Base-by-base conservation (phyloP, 1,140 invertebrate genomes). In the Adelges cooleyi region DNA sequence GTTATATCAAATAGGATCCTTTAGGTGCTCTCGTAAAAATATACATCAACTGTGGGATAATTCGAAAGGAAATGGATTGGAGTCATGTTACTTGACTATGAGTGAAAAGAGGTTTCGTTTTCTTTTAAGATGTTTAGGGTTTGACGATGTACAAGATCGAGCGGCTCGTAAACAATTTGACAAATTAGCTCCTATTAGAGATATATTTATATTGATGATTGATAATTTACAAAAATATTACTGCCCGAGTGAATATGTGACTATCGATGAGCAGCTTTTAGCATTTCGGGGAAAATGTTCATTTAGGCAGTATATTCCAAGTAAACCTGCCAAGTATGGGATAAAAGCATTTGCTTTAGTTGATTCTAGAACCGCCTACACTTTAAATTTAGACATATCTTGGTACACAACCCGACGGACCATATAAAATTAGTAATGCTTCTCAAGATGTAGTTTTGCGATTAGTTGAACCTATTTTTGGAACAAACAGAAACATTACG, bases 281-380 rank as follows among this genome's bases (percentile, higher is more conserved):
- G 59, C 67, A 13, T 78, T 76, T 67, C 33, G 74, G 25, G 75
- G 75, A 27, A 62, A 72, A 27, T 77, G 73, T 67, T 4, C 13
- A 18, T 78, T 77, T 62, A 69, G 69, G 10, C 73, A 75, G 56
- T 76, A 75, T 65, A 74, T 78, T n/a, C 74, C 74, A n/a, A 67
- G 25, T 44, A 76, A 75, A 65, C 73, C 72, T 72, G 69, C 67
- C 33, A 75, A 74, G 70, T 79, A 77, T 71, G 78, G 75, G n/a
- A 72, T 78, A 49, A 78, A 79, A 71, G 68, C 74, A 65, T 74
- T 15, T 69, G 67, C 68, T 49, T 59, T 74, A 27, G 68, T 66
- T 67, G 70, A 74, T 71, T 66, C 68, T 29, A 65, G 68, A 69
- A 74, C 67, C 65, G 70, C 66, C 66, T 76, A 74, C 52, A 69